phyloP scores from a whole-genome alignment of 2,113 vertebrate species.

The Brevimyrus niger region DNA sequence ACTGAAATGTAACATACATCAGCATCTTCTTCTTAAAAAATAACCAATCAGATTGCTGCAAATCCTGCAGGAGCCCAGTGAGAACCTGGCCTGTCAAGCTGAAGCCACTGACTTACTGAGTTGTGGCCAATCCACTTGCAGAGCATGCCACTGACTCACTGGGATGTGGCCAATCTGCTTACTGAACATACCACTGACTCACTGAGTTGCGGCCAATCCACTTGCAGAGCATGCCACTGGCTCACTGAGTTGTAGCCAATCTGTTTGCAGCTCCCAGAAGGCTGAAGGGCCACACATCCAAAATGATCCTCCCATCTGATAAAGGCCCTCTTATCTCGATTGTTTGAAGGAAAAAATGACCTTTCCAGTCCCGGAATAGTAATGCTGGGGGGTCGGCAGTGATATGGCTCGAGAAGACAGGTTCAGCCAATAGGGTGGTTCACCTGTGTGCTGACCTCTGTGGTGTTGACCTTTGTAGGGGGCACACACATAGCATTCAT shows the following conservation, averaged over 20 bases:
- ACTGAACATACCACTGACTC: background rate
- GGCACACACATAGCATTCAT: background rate
- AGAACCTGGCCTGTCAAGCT: background rate
- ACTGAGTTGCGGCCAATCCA: background rate
- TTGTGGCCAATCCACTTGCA: no score
- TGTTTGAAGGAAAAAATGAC: conserved; percentile 30
- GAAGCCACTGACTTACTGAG: background rate
- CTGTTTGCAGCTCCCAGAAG: background rate
- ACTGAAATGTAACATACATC: background rate
- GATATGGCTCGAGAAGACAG: conserved; percentile 25
- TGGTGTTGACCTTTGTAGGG: background rate
- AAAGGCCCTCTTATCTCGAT: background rate
- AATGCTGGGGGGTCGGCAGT: conserved; percentile 36
- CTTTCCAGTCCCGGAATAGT: conserved; percentile 45
- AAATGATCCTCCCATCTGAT: background rate
- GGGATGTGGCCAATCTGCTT: no score
- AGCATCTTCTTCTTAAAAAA: background rate
- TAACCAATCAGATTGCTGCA: background rate
- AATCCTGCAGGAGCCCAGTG: background rate
- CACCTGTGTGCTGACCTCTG: background rate
- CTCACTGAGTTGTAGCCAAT: background rate
- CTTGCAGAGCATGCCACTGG: background rate
- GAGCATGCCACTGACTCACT: no score
- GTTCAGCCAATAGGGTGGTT: conserved; percentile 14
- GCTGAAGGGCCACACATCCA: background rate